phyloP scores from a whole-genome alignment of 2,113 vertebrate genomes.

The Glaucomys volans region DNA sequence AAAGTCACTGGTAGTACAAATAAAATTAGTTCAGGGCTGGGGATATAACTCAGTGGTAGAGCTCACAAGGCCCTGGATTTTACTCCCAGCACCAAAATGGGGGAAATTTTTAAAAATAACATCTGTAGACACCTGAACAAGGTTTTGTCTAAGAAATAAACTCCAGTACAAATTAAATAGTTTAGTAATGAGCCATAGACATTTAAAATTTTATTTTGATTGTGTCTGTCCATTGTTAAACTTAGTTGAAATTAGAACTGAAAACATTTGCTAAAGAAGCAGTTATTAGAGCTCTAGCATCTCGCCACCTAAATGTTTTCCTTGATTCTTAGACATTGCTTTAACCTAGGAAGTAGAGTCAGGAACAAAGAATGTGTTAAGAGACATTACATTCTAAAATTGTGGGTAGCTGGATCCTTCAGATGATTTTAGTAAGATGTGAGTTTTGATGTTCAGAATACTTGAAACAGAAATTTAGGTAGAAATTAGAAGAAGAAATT shows the following conservation, averaged over 20 bases:
- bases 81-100: too few species aligned
- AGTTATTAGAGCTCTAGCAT: not conserved
- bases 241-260: not conserved
- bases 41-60: not conserved
- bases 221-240: not conserved
- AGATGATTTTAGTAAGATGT: not conserved
- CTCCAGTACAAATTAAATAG: not conserved
- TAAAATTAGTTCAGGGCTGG: not conserved
- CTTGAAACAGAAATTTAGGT: not conserved
- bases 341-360: constrained; percentile 5
- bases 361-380: not conserved
- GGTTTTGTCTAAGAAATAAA: not conserved
- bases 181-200: not conserved
- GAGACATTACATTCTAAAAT: not conserved
- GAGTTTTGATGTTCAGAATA: not conserved
- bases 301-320: not conserved
- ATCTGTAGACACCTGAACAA: not conserved
- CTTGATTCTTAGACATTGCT: not conserved
- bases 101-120: not conserved
- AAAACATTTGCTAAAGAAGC: not conserved
- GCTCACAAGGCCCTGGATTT: not conserved
- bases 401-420: not conserved
- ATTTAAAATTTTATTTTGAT: not conserved
- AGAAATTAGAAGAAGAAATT: not conserved
- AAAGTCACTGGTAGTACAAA: not conserved